These are phyloP conservation scores for Tonatia bakeri DNA, from an alignment of 2,113 vertebrate species.

Conservation along the genomic window DNA sequence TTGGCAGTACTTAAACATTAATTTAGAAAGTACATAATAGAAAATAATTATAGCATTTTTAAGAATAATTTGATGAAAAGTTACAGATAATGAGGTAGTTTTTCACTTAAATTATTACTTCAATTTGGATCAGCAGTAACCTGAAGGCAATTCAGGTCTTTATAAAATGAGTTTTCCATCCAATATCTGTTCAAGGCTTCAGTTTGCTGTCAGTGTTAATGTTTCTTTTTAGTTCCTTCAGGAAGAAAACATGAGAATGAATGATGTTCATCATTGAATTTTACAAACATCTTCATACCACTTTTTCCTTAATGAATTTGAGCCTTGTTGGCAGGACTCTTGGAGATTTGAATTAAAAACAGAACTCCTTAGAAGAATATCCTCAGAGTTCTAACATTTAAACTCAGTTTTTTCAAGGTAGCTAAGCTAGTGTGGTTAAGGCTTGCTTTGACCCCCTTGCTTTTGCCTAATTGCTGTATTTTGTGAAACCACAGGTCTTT, in stretches of 20 bases:
- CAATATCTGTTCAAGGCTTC: not conserved
- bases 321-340: not conserved
- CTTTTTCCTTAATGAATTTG: not conserved
- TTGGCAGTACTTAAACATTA: constrained; percentile 14
- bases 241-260: not conserved
- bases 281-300: not conserved
- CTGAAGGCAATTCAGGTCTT: not conserved
- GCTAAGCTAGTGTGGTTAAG: not conserved
- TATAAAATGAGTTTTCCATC: constrained; percentile 14
- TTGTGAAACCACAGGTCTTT: not conserved
- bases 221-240: not conserved
- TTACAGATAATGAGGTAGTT: constrained; percentile 23
- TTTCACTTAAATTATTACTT: constrained; percentile 14
- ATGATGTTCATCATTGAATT: not conserved
- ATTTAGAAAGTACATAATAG: constrained; percentile 9
- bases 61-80: constrained; percentile 32
- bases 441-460: not conserved
- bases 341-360: constrained; percentile 1
- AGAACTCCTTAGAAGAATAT: not conserved
- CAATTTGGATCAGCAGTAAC: constrained; percentile 41
- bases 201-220: not conserved
- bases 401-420: not conserved
- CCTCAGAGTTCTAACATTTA: not conserved
- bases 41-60: constrained; percentile 17
- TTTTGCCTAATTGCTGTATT: not conserved